Conservation (phyloP, 2,888 invertebrate genomes). For the Xestia rhomboidea region DNA sequence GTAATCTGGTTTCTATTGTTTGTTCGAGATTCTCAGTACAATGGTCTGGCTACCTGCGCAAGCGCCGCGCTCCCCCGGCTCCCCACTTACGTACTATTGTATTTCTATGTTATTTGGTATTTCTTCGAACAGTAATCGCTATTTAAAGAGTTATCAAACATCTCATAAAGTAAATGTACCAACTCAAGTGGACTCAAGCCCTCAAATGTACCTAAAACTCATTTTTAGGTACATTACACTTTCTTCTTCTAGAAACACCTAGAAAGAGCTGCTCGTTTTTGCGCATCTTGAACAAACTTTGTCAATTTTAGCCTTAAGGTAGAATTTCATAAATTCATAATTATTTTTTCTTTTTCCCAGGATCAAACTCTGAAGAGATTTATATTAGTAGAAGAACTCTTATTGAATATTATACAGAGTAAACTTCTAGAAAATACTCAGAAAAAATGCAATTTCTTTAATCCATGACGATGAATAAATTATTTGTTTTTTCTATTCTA, state of each 20-base stretch:
- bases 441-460: background rate
- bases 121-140: background rate
- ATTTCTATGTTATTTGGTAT: background rate
- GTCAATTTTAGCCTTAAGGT: background rate
- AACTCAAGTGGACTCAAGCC: background rate
- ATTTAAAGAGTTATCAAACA: background rate
- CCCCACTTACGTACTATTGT: background rate
- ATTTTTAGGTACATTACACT: background rate
- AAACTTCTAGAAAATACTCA: background rate
- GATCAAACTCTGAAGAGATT: slow-evolving; percentile 4
- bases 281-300: slow-evolving; percentile 1
- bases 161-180: background rate
- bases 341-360: background rate
- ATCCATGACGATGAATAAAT: background rate
- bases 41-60: slow-evolving; percentile 13
- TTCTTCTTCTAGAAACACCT: slow-evolving; percentile 2
- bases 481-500: background rate
- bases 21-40: background rate
- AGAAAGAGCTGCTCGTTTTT: slow-evolving; percentile 5
- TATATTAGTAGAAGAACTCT: background rate
- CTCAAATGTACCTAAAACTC: slow-evolving; percentile 3
- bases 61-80: background rate
- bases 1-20: too few relatives aligned
- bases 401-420: background rate
- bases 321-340: background rate